These are phyloP conservation scores for Alsophila aescularia DNA, from an alignment of 2,888 invertebrate genomes.

Conservation along the genomic window DNA sequence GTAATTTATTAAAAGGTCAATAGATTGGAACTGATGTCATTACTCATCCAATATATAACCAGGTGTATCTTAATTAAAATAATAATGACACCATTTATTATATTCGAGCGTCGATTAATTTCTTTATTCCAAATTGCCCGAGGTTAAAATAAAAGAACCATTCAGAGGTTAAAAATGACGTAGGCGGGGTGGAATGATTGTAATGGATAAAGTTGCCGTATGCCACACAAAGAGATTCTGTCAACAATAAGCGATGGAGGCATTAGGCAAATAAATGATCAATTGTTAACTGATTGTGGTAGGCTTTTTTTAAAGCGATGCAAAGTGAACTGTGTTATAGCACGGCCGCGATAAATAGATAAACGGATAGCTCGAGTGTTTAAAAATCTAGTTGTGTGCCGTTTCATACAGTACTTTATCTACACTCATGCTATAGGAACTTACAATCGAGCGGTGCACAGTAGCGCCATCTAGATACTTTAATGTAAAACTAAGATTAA, in stretches of 20 bases:
- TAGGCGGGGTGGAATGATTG: constrained; percentile 19
- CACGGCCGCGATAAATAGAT: no score
- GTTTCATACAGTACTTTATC: no score
- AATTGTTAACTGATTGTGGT: constrained; percentile 34
- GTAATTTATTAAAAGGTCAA: constrained; percentile 39
- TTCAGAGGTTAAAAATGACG: constrained; percentile 21
- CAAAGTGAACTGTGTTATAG: not conserved
- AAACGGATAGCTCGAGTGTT: no score
- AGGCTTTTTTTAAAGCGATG: constrained; percentile 21
- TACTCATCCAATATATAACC: constrained; percentile 39
- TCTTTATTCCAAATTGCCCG: constrained; percentile 44
- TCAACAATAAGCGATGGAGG: constrained; percentile 54
- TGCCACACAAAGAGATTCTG: constrained; percentile 46
- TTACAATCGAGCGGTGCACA: no score
- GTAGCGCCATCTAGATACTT: no score
- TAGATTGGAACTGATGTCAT: constrained; percentile 37
- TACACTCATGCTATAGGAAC: no score
- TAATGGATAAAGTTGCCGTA: constrained; percentile 32
- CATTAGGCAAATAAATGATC: constrained; percentile 56
- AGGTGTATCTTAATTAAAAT: constrained; percentile 47
- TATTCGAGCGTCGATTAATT: constrained; percentile 46
- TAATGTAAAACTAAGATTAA: no score
- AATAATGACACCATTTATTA: constrained; percentile 49
- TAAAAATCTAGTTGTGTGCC: no score
- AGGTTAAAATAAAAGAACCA: constrained; percentile 28